Percentiles rank a stretch among this genome's conserved stretches.
Conservation (phyloP, 2,888 invertebrate species). For the Frankliniella intonsa region DNA sequence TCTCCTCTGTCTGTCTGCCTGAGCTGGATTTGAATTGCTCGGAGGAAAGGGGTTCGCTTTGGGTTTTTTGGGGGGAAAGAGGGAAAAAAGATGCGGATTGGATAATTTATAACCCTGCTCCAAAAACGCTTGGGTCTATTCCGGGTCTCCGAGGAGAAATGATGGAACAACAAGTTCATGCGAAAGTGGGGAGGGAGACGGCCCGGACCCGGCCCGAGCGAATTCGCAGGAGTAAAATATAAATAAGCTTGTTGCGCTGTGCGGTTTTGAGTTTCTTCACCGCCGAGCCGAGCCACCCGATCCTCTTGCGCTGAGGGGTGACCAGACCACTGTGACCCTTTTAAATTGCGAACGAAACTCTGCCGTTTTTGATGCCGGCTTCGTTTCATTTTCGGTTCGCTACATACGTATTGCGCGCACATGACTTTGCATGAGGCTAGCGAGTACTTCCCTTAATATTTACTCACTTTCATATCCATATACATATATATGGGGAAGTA, state of each 20-base stretch:
- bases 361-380: too few species aligned
- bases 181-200: not conserved
- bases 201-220: not conserved
- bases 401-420: too few species aligned
- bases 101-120: slow-evolving; percentile 25
- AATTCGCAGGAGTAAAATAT: slow-evolving; percentile 21
- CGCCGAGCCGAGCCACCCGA: too few species aligned
- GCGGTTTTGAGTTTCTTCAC: not conserved
- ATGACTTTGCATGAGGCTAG: too few species aligned
- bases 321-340: too few species aligned
- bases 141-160: slow-evolving; percentile 15
- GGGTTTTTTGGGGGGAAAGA: not conserved
- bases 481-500: not conserved
- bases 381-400: too few species aligned
- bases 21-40: slow-evolving; percentile 14
- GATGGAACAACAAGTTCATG: slow-evolving; percentile 2
- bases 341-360: too few species aligned
- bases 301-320: too few species aligned
- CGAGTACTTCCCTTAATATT: too few species aligned
- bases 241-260: slow-evolving; percentile 22
- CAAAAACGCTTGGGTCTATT: slow-evolving; percentile 20
- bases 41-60: not conserved
- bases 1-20: not conserved
- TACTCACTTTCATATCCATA: too few species aligned
- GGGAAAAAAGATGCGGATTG: slow-evolving; percentile 12